phyloP scores from a whole-genome alignment of 2,797 vertebrate genomes.

The Threskiornis aethiopicus region DNA sequence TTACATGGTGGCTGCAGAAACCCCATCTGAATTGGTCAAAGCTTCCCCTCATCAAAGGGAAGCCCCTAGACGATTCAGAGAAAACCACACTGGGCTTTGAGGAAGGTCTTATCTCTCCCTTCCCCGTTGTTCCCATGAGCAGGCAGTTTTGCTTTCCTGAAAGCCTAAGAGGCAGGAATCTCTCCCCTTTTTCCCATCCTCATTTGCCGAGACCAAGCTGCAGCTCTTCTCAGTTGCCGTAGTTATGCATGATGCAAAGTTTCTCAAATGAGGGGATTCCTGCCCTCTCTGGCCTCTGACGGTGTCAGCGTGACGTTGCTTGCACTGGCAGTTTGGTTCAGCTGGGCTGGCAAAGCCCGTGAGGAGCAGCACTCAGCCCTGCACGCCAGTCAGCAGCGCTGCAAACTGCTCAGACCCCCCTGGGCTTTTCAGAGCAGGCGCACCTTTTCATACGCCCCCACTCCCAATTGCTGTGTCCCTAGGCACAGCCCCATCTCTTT shows the following conservation, averaged over 20 bases:
- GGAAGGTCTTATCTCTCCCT: not conserved
- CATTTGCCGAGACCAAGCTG: not conserved
- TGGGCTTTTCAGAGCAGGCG: not conserved
- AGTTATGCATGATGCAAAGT: not conserved
- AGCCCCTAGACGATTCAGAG: not conserved
- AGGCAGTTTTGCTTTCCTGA: not conserved
- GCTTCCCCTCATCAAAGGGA: not conserved
- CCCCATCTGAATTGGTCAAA: not conserved
- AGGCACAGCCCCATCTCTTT: not conserved
- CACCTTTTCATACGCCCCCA: not conserved
- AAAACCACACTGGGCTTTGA: not conserved
- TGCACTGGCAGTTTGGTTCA: not conserved
- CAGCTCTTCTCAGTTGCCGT: not conserved
- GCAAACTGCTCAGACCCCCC: not conserved
- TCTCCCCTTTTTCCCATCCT: not conserved
- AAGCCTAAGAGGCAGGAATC: not conserved
- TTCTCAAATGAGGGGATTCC: not conserved
- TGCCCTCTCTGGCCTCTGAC: not conserved
- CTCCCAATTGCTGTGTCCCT: not conserved
- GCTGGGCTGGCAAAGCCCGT: not conserved
- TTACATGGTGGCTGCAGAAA: not conserved
- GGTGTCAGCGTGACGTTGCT: not conserved
- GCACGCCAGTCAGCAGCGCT: accelerated
- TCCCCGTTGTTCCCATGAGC: not conserved
- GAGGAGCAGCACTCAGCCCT: not conserved